Evolutionary conservation across 2,888 invertebrate genomes (phyloP).

Genomic region (Meteorus colon): DNA sequence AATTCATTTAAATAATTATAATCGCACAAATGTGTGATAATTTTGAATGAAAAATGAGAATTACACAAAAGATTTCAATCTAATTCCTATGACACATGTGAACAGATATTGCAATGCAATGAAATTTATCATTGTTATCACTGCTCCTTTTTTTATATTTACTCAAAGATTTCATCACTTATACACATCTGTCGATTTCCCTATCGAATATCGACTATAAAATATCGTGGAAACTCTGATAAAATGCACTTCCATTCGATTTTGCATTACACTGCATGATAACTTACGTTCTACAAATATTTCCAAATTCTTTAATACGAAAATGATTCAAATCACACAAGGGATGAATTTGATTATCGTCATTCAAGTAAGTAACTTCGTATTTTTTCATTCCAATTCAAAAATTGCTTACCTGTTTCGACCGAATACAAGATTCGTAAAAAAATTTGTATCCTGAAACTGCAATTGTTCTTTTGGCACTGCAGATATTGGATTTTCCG

Average conservation of each 20-base stretch:
- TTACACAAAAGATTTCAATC: neutral
- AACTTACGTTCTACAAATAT: neutral
- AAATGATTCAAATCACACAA: no score
- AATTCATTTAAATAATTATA: neutral
- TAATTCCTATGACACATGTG: neutral
- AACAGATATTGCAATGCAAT: neutral
- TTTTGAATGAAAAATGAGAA: neutral
- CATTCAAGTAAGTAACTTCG: neutral
- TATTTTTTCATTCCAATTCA: neutral
- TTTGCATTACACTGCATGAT: neutral
- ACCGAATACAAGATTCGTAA: constrained; percentile 69
- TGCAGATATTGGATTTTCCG: constrained; percentile 59
- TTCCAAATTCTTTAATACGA: neutral
- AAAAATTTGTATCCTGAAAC: constrained; percentile 70
- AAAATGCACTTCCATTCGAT: neutral
- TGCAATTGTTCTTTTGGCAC: constrained; percentile 65
- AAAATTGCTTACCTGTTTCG: constrained; percentile 65
- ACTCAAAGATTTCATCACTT: neutral
- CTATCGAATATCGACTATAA: neutral
- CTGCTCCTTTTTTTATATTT: neutral
- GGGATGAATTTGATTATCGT: constrained; percentile 12
- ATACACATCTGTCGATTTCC: neutral
- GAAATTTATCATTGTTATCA: neutral
- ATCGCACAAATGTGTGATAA: neutral
- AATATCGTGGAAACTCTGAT: neutral